phyloP scores from a whole-genome alignment of 2,797 vertebrate genomes.

The Sarcophilus harrisii region DNA sequence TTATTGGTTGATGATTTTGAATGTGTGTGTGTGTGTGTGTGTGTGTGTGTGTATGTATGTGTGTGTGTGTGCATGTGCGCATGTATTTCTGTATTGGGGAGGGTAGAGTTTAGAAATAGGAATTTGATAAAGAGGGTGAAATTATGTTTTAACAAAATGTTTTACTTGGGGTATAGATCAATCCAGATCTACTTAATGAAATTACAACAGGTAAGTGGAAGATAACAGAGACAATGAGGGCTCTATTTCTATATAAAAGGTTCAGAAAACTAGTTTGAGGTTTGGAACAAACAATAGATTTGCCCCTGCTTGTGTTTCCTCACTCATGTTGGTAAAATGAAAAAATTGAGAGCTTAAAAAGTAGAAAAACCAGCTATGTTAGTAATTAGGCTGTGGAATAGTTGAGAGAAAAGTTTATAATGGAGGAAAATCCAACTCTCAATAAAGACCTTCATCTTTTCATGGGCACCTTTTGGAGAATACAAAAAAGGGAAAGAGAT shows the following conservation, averaged over 20 bases:
- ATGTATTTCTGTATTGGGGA: too few species aligned
- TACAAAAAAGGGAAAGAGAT: background rate
- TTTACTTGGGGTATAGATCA: background rate
- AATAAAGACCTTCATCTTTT: background rate
- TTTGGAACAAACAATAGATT: background rate
- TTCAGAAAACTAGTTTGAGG: background rate
- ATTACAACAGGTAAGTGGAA: background rate
- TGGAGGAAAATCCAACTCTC: background rate
- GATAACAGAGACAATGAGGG: background rate
- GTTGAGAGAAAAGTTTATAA: background rate
- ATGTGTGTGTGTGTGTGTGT: background rate
- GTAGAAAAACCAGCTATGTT: background rate
- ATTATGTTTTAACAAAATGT: background rate
- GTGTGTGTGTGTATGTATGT: too few species aligned
- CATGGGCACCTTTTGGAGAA: background rate
- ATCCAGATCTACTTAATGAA: background rate
- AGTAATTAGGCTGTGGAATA: background rate
- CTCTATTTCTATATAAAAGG: background rate
- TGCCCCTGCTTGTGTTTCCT: background rate
- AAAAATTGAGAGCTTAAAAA: background rate
- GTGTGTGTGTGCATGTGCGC: too few species aligned
- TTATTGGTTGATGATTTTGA: background rate
- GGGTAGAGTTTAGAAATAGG: background rate
- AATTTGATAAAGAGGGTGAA: background rate
- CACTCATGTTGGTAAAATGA: background rate